Conservation (phyloP, 2,113 vertebrate genomes). For the Barnardius zonarius region DNA sequence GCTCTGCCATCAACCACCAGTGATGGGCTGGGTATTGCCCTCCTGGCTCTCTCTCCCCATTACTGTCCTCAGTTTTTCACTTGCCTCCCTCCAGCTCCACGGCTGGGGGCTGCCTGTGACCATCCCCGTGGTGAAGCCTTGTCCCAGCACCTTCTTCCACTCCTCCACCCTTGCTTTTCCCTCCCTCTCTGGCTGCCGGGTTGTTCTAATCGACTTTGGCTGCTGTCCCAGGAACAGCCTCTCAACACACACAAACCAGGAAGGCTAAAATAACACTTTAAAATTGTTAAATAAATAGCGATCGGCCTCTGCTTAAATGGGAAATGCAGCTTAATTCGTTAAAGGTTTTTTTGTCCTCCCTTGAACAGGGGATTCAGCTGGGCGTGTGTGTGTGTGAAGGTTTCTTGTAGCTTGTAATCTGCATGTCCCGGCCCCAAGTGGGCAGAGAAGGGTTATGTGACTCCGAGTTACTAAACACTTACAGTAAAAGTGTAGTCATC, state of each 20-base stretch:
- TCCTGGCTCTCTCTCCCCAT: not conserved
- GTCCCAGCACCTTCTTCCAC: not conserved
- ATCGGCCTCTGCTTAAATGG: conserved; percentile 15
- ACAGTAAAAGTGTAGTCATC: conserved; percentile 72
- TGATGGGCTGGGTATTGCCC: not conserved
- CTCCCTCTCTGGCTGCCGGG: rapidly evolving
- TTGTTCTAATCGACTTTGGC: conserved; percentile 43
- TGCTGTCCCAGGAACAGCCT: conserved; percentile 36
- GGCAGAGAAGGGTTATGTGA: conserved; percentile 28
- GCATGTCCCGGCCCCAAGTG: conserved; percentile 18
- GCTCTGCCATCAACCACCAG: rapidly evolving
- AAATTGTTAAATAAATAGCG: conserved; percentile 48
- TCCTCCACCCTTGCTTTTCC: not conserved
- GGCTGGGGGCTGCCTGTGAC: not conserved
- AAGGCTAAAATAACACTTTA: conserved; percentile 47
- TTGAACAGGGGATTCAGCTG: not conserved
- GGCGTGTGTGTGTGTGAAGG: not conserved
- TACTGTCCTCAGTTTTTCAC: not conserved
- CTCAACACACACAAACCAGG: conserved; percentile 16
- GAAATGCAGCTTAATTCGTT: not conserved
- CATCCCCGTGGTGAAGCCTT: not conserved
- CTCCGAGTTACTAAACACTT: conserved; percentile 64
- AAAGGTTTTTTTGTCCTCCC: not conserved
- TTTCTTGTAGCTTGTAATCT: conserved; percentile 16
- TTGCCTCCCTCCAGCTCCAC: not conserved